phyloP scores from a whole-genome alignment of 2,797 vertebrate species.

The Anguilla marmorata region DNA sequence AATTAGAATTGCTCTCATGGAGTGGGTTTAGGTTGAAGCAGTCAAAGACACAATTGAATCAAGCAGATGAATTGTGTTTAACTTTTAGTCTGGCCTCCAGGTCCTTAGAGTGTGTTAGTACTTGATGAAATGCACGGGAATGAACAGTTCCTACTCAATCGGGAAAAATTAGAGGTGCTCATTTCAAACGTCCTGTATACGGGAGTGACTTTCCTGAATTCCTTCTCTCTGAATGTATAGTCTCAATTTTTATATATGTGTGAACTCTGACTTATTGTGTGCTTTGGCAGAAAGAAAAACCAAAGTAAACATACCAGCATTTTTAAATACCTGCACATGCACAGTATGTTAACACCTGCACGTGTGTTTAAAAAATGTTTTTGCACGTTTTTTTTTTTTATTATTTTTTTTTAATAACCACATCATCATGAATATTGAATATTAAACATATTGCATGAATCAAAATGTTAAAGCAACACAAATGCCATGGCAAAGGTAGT shows the following conservation, averaged over 20 bases:
- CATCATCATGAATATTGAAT: neutral
- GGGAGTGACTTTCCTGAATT: neutral
- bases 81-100: neutral
- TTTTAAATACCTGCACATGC: neutral
- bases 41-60: neutral
- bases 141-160: constrained; percentile 7
- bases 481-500: neutral
- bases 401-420: neutral
- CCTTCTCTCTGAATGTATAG: neutral
- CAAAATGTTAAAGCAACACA: neutral
- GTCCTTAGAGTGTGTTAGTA: constrained; percentile 14
- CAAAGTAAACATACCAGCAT: neutral
- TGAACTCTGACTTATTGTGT: constrained; percentile 1
- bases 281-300: neutral
- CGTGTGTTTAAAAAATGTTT: too few species aligned
- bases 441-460: neutral
- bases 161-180: neutral
- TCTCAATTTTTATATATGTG: neutral
- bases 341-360: neutral
- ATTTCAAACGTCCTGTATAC: neutral
- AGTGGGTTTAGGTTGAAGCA: neutral
- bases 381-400: neutral
- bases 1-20: neutral
- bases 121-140: constrained; percentile 33
- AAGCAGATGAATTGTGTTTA: neutral